Base-by-base conservation (phyloP, 2,888 invertebrate species). In the Apamea monoglypha region DNA sequence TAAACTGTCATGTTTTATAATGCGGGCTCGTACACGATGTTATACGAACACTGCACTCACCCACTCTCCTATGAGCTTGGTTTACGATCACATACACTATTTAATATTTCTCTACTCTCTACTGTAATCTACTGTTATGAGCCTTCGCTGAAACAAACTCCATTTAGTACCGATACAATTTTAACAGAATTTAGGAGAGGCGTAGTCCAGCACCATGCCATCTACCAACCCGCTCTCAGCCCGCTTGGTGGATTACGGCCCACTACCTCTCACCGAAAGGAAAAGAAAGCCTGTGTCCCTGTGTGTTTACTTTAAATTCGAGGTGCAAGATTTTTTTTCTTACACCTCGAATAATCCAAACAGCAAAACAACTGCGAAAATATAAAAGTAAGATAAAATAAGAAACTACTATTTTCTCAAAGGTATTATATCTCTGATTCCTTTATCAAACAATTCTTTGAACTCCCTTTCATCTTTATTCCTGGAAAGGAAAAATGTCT, bases 51-150 rank as follows among this genome's bases (percentile, higher is more conserved):
- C 32, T 83, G 69, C 79, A 66, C 67, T 70, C 25, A 25, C 14
- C 64, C 59, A 36, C 18, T 29, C 56, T 59, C 50, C 18, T 56
- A 2, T 32, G 63, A 69, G 68, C 56, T 1, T 63, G 36, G 25
- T 81, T 83, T 83, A 83, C 84, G 83, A 83, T 69, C 83, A 56
- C 53, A 83, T 53, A 40, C 61, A 69, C 47, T 83, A 56, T 64
- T 78, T 69, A 78, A 83, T 81, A 83, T 40, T 56, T 76, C 40
- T 29, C 29, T 44, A 44, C 53, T 70, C 64, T 44, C 47, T 44
- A 59, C 32, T 61, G 18, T 77, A 80, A 64, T 16, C 16, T 69
- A 50, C 79, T 47, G 40, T 66, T 81, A 64, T 36, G 32, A 61
- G 67, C 47, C 8, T 50, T 40, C 16, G 10, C 32, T 50, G n/a